These are phyloP conservation scores for Caenorhabditis doughertyi DNA, from an alignment of 2,888 invertebrate species.

Conservation along the genomic window DNA sequence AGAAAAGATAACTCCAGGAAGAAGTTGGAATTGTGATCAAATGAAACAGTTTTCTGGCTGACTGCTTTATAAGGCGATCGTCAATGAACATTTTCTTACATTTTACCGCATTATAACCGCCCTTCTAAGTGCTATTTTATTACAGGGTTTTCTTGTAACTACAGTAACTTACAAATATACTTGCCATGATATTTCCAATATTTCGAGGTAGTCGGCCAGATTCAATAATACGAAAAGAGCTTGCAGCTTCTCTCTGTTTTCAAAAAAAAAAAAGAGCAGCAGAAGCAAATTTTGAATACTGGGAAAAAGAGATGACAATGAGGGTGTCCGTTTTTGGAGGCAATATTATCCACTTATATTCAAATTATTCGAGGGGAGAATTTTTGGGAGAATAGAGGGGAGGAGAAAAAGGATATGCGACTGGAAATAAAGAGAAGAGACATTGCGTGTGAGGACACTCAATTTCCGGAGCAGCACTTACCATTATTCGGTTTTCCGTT, in stretches of 20 bases:
- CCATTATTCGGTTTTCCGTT: conserved; percentile 52
- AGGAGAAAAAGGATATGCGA: conserved; percentile 11
- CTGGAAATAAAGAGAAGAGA: conserved; percentile 26
- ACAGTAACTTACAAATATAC: conserved; percentile 54
- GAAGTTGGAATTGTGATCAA: too few species aligned
- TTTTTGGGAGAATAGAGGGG: conserved; percentile 15
- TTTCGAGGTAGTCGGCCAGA: neutral
- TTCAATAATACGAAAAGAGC: neutral
- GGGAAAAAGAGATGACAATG: neutral
- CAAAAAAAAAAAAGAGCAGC: neutral
- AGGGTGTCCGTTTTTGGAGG: neutral
- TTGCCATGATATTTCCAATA: conserved; percentile 24
- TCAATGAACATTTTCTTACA: too few species aligned
- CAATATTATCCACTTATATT: conserved; percentile 62
- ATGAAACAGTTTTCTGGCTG: too few species aligned
- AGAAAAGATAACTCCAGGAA: too few species aligned
- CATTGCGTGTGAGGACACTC: conserved; percentile 53
- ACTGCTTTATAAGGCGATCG: too few species aligned
- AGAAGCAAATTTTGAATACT: neutral
- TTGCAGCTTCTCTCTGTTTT: neutral
- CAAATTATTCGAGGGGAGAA: conserved; percentile 42
- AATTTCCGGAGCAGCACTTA: conserved; percentile 59
- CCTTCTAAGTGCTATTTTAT: too few species aligned
- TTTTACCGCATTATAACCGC: too few species aligned
- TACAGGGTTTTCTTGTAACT: too few species aligned